These are phyloP conservation scores for Amblyraja radiata DNA, from an alignment of 2,797 vertebrate species.

Conservation along the genomic window DNA sequence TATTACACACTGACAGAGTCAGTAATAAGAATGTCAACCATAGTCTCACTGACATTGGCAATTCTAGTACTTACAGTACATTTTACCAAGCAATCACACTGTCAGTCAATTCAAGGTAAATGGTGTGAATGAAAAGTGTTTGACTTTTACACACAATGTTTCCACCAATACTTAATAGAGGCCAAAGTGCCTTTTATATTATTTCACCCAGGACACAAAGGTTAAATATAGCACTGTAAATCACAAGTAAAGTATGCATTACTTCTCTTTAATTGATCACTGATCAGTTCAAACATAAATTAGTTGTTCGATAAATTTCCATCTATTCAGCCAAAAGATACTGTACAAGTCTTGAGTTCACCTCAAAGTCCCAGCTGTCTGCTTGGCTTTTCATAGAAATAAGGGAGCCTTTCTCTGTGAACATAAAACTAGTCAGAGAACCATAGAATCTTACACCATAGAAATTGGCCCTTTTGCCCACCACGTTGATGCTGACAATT, in stretches of 20 bases:
- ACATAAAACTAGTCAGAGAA: too few relatives aligned
- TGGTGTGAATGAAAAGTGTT: neutral
- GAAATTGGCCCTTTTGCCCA: too few relatives aligned
- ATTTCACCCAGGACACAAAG: neutral
- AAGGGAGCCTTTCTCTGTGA: neutral
- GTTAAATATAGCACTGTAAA: neutral
- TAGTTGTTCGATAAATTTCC: neutral
- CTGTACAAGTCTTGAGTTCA: neutral
- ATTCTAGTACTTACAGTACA: neutral
- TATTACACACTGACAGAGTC: conserved; percentile 2
- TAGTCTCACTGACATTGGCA: neutral
- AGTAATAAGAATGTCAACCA: neutral
- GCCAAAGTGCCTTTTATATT: neutral
- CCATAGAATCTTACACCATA: too few relatives aligned
- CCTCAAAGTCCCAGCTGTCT: neutral
- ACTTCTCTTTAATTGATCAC: neutral
- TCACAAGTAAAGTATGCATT: neutral
- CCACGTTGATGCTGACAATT: too few relatives aligned
- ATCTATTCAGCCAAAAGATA: neutral
- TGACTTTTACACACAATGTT: neutral
- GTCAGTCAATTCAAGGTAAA: neutral
- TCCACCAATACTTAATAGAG: neutral
- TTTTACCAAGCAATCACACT: neutral
- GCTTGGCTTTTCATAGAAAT: neutral
- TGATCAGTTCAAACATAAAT: neutral